Evolutionary conservation across 2,888 invertebrate species (phyloP).

Genomic region (Hirudinaria manillensis): DNA sequence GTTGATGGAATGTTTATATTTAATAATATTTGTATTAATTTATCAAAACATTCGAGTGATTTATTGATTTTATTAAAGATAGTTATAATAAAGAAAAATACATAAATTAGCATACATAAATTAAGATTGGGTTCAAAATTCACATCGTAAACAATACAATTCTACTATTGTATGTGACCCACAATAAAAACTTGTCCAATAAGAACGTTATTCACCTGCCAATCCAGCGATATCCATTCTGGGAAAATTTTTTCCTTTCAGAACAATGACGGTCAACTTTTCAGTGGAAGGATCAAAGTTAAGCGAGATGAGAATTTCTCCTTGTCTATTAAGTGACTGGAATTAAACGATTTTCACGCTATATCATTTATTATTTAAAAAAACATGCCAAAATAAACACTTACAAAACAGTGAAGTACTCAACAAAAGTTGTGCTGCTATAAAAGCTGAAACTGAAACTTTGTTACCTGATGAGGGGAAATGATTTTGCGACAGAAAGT

Average conservation of each 20-base stretch:
- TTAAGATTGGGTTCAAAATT: background rate
- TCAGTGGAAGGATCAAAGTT: slow-evolving; percentile 97
- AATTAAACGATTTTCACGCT: background rate
- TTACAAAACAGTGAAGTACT: background rate
- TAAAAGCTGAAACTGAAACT: background rate
- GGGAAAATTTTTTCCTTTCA: slow-evolving; percentile 92
- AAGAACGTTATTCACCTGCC: slow-evolving; percentile 59
- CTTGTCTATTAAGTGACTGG: slow-evolving; percentile 62
- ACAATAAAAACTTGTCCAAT: background rate
- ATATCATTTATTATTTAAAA: background rate
- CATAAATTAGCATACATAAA: too few species aligned
- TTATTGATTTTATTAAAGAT: background rate
- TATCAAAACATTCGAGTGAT: background rate
- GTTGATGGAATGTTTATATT: too few species aligned
- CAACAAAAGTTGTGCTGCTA: background rate
- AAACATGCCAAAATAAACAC: background rate
- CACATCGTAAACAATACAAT: background rate
- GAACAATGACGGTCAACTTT: slow-evolving; percentile 86
- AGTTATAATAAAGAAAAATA: too few species aligned
- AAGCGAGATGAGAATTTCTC: slow-evolving; percentile 86
- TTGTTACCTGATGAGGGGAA: background rate
- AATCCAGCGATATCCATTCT: slow-evolving; percentile 96
- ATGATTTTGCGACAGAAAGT: slow-evolving; percentile 17
- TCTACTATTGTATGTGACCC: background rate
- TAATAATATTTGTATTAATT: background rate